Percentiles rank a stretch among this genome's conserved stretches.
phyloP scores from a whole-genome alignment of 1,140 invertebrate genomes.

The Microplitis mediator region DNA sequence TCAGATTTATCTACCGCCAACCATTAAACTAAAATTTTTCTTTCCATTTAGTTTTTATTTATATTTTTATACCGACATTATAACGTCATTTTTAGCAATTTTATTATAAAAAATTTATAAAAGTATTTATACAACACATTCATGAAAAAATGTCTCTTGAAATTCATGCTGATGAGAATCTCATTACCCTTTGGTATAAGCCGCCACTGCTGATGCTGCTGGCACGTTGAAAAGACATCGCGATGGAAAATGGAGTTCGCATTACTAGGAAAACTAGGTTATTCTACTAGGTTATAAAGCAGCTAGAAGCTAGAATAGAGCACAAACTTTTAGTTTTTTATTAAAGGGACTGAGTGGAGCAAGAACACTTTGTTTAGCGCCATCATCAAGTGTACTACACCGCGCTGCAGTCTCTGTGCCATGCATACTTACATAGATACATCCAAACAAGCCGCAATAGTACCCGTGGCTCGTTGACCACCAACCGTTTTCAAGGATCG shows the following conservation, averaged over 20 bases:
- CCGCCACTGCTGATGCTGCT: not conserved
- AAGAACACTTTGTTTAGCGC: conserved; percentile 12
- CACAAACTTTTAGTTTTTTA: not conserved
- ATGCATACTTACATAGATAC: too few species aligned
- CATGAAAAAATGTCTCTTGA: not conserved
- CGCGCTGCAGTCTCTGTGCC: not conserved
- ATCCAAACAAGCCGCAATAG: not conserved
- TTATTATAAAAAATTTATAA: not conserved
- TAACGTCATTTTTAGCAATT: not conserved
- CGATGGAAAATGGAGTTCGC: conserved; percentile 10
- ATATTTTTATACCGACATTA: too few species aligned
- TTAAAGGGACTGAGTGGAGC: not conserved
- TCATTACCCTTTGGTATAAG: not conserved
- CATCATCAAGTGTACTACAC: not conserved
- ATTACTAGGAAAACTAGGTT: conserved; percentile 5
- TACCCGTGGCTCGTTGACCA: conserved; percentile 16
- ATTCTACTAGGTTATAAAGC: not conserved
- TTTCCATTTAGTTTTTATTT: too few species aligned
- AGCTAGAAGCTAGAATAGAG: too few species aligned
- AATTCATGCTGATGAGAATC: not conserved
- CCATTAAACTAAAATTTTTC: too few species aligned
- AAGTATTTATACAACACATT: not conserved
- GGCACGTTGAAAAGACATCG: not conserved
- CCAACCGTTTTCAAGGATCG: conserved; percentile 23
- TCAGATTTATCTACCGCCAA: too few species aligned